A percentile compares a stretch with the other conserved stretches of the same genome.
Evolutionary conservation across 2,113 vertebrate species (phyloP).

Genomic region (Panthera tigris): DNA sequence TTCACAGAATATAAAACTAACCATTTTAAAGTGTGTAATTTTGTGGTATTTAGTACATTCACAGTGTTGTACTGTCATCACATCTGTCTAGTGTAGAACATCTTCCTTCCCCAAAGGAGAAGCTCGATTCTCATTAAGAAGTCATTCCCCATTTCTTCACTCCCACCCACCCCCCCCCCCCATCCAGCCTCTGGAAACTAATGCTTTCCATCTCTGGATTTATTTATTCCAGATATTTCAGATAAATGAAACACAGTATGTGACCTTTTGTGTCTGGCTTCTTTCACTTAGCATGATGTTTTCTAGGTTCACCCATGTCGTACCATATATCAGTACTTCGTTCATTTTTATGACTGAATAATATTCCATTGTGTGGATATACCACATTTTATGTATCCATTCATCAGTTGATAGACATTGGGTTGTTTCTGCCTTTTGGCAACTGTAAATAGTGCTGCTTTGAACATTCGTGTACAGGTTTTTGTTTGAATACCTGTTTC

Average conservation of each 20-base stretch:
- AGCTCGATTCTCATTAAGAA: neutral
- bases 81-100: neutral
- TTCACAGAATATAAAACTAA: neutral
- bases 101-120: neutral
- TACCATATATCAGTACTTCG: neutral
- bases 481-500: neutral
- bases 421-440: neutral
- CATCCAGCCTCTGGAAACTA: neutral
- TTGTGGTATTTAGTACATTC: neutral
- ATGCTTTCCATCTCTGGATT: neutral
- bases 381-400: neutral
- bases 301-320: neutral
- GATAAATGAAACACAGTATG: neutral
- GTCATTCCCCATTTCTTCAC: neutral
- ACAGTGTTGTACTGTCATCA: neutral
- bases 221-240: neutral
- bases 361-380: neutral
- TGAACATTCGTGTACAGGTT: neutral
- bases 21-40: neutral
- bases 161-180: rapidly evolving
- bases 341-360: neutral
- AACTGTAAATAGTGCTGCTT: neutral
- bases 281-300: neutral
- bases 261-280: neutral
- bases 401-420: neutral